Evolutionary conservation across 2,113 vertebrate genomes (phyloP), one percentile per base, ranked within the genome.

Genomic region (Sinocyclocheilus anshuiensis): DNA sequence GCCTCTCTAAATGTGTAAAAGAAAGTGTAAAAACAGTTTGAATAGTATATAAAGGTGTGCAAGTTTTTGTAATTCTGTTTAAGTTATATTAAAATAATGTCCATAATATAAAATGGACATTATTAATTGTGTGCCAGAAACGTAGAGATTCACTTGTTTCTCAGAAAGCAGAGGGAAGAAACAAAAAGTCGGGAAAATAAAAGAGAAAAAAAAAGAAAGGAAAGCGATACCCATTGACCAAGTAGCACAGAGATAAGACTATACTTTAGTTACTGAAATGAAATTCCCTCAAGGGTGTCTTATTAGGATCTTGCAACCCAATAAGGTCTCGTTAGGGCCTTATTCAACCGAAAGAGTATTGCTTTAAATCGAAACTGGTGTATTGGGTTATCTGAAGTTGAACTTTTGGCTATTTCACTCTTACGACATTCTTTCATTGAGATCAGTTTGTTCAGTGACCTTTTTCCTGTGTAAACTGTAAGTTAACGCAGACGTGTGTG

Each of bases 171-270:
- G 45, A 29, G 8, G 15, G 9, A 42, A 22, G 69, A 11, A 42
- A 42, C 69, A 42, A 72, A 72, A 42, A 72, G 36, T 72, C 36
- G 42, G 69, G 33, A 18, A 39, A 39, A 39, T 39, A 72, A 42
- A 72, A 39, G 33, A 16, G 8, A 39, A 22, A 36, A 75, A 63
- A 75, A 48, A 65, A 53, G 20, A 48, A 59, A 29, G 72, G n/a
- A 84, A 84, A 65, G 57, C 7, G 83, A 84, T 84, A 84, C 55
- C 57, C 11, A 59, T 77, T 42, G 36, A 24, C 24, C 33, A 63
- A 10, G 53, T 76, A 48, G 36, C 71, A 48, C 15, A 45, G 83
- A 76, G 83, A 61, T 67, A 67, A 48, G 20, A 77, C 53, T 48
- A 33, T 84, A 61, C 53, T 75, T 59, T 61, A 74, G 72, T 76